Base-by-base conservation (phyloP, 2,113 vertebrate genomes). In the Numenius arquata region DNA sequence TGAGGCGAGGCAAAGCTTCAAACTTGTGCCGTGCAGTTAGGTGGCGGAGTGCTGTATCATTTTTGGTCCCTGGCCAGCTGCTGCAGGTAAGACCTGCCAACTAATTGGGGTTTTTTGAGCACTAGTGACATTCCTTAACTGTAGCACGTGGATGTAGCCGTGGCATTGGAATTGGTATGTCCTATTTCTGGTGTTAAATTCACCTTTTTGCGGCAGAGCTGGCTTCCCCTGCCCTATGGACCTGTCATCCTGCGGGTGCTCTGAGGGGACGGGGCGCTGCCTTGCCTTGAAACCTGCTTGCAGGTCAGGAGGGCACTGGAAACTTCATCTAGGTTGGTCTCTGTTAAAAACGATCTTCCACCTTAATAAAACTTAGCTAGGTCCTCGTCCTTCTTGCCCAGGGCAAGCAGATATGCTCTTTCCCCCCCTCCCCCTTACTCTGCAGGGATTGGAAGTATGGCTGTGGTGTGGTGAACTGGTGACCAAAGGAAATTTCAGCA, bases 261-360 rank as follows among this genome's bases (percentile, higher is more conserved):
- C 47, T 6, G 40, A 47, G 34, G 38, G 15, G 29, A 22, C 5
- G 3, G 8, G 55, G 0, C 0, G 0, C 38, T 12, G 1, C 1
- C 1, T 18, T 29, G 27, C 6, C 23, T 63, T 22, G 32, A 40
- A n/a, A 7, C 12, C 10, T 10, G 2, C 0, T 8, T 14, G 18
- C 36, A 16, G 41, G 14, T 43, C 22, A 4, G 19, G 22, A 48
- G 50, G 12, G 25, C 27, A 7, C 5, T 4, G 18, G 4, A 9
- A 25, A 0, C 36, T 6, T 11, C 8, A 1, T 15, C 11, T 8
- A 27, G 14, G 20, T 26, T n/a, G 4, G 1, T 18, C 56, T 40
- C 29, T 34, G 22, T 38, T 34, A 20, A 32, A 32, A 50, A 32
- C 4, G n/a, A 10, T 6, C 19, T 6, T 9, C 3, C 3, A 1